A percentile compares a stretch with the other conserved stretches of the same genome.
phyloP scores from a whole-genome alignment of 2,113 vertebrate species.

The Heterotilapia buettikoferi region DNA sequence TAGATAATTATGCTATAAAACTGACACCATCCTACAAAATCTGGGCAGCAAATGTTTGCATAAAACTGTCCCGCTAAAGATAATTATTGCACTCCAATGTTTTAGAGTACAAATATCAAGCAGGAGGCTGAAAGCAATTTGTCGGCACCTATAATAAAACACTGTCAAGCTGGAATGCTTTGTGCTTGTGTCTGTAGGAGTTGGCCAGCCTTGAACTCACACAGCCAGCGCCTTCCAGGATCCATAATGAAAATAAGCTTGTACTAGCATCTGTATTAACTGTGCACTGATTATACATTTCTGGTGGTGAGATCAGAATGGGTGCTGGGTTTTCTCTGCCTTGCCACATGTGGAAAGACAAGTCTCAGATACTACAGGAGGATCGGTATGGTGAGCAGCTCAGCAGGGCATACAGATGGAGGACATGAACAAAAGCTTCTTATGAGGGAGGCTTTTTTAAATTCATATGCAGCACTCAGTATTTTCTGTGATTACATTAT shows the following conservation, averaged over 20 bases:
- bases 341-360: conserved; percentile 8
- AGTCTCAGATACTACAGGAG: not conserved
- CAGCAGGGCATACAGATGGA: not conserved
- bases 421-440: not conserved
- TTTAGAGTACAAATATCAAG: not conserved
- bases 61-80: not conserved
- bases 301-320: not conserved
- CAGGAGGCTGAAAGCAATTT: not conserved
- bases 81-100: not conserved
- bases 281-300: not conserved
- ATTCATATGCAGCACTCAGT: not conserved
- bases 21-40: not conserved
- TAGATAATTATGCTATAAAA: not conserved
- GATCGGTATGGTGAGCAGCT: not conserved
- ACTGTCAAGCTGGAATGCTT: not conserved
- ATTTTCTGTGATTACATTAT: not conserved
- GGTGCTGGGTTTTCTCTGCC: conserved; percentile 7
- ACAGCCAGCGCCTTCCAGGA: not conserved
- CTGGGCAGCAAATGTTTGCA: not conserved
- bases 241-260: conserved; percentile 6
- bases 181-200: not conserved
- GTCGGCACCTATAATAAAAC: not conserved
- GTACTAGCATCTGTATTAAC: not conserved
- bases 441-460: not conserved
- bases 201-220: not conserved